phyloP scores from a whole-genome alignment of 2,797 vertebrate species.

The Synanceia verrucosa region DNA sequence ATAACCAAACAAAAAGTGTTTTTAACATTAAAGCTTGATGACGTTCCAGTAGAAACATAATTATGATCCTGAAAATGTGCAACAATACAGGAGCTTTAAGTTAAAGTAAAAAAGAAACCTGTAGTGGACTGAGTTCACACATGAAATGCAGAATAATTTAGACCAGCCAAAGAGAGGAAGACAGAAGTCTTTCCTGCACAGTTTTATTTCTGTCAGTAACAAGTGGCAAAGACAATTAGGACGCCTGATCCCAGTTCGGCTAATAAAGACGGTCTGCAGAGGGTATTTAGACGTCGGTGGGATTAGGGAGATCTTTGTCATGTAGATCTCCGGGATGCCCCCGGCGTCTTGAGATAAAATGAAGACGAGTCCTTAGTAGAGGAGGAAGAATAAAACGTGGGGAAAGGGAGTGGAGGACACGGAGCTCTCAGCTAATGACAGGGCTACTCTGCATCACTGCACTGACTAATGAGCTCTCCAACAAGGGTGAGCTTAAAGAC shows the following conservation, averaged over 20 bases:
- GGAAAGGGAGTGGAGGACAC: constrained; percentile 74
- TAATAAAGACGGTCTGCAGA: constrained; percentile 65
- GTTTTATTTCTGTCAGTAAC: constrained; percentile 38
- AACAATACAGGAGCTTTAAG: background rate
- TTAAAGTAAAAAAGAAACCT: background rate
- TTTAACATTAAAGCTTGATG: too few relatives aligned
- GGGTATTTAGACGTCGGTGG: constrained; percentile 71
- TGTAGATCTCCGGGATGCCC: constrained; percentile 73
- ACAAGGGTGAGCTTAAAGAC: constrained; percentile 90
- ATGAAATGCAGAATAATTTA: background rate
- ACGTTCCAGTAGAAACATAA: too few relatives aligned
- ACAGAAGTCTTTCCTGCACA: constrained; percentile 23
- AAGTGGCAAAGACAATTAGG: constrained; percentile 72
- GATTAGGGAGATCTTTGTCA: constrained; percentile 76
- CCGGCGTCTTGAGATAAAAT: constrained; percentile 68
- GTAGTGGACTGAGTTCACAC: background rate
- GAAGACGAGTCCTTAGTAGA: constrained; percentile 64
- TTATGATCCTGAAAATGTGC: too few relatives aligned
- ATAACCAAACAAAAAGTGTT: too few relatives aligned
- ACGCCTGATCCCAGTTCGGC: constrained; percentile 66
- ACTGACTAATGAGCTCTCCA: constrained; percentile 97
- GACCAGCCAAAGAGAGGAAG: background rate
- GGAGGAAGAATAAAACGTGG: constrained; percentile 63
- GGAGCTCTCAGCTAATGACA: constrained; percentile 93
- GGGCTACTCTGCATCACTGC: constrained; percentile 97